Conservation (phyloP, 2,888 invertebrate genomes). For the Yponomeuta sedellus region DNA sequence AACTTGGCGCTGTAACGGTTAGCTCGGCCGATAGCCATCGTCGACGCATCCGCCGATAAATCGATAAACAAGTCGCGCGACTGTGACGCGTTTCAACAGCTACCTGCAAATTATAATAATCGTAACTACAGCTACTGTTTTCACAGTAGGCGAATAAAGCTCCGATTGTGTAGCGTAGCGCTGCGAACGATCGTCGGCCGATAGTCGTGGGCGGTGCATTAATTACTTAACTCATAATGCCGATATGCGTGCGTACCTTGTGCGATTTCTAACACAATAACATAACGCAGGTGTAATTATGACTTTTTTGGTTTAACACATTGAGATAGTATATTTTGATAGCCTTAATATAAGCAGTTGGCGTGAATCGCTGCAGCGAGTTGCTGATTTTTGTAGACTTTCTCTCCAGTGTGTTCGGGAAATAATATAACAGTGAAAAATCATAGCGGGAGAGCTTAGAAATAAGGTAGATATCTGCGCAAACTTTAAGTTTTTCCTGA, state of each 20-base stretch:
- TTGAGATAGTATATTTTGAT: conserved; percentile 61
- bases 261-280: conserved; percentile 58
- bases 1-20: conserved; percentile 63
- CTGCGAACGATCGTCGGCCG: conserved; percentile 54
- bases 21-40: conserved; percentile 57
- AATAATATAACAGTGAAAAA: too few species aligned
- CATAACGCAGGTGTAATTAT: conserved; percentile 50
- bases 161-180: conserved; percentile 8
- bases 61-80: conserved; percentile 65
- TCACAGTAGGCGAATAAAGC: conserved; percentile 28
- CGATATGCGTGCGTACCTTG: conserved; percentile 62
- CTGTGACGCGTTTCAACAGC: conserved; percentile 60
- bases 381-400: neutral
- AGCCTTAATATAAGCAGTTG: conserved; percentile 23
- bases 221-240: conserved; percentile 72
- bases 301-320: conserved; percentile 54
- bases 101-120: conserved; percentile 57
- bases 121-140: conserved; percentile 45
- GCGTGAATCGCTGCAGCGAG: neutral
- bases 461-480: too few species aligned
- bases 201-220: conserved; percentile 55
- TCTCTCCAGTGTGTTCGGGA: neutral
- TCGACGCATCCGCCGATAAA: conserved; percentile 65
- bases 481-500: too few species aligned
- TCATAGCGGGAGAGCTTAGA: too few species aligned